Percentiles rank a stretch among this genome's conserved stretches.
phyloP scores from a whole-genome alignment of 92 coral and sea anemone genomes.

The Heteractis magnifica region DNA sequence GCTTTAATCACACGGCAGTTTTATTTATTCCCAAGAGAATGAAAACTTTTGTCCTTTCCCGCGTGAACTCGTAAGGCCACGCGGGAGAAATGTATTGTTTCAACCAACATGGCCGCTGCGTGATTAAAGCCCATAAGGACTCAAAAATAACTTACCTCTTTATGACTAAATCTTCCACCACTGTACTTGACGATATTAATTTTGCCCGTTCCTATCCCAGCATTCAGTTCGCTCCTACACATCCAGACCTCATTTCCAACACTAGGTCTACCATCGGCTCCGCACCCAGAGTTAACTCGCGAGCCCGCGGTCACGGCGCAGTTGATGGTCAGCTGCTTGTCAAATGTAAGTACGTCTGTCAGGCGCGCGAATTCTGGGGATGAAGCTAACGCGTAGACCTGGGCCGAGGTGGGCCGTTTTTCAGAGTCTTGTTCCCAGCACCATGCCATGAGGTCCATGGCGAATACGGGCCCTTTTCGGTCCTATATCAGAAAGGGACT shows the following conservation, averaged over 20 bases:
- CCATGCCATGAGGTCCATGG: conserved; percentile 95
- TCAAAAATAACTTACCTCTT: conserved; percentile 55
- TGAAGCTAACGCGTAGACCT: conserved; percentile 75
- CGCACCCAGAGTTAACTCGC: conserved; percentile 80
- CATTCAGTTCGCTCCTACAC: conserved; percentile 81
- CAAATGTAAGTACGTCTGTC: conserved; percentile 89
- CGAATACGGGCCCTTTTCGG: conserved; percentile 90
- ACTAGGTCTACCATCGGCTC: conserved; percentile 89
- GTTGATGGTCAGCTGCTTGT: conserved; percentile 79
- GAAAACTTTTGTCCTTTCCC: too few species aligned
- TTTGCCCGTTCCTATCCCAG: conserved; percentile 77
- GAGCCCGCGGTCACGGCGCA: conserved; percentile 96
- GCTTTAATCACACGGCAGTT: too few species aligned
- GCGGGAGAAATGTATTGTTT: too few species aligned
- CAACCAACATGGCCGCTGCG: too few species aligned
- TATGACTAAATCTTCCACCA: conserved; percentile 76
- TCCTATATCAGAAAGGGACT: conserved; percentile 52
- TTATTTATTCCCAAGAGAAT: too few species aligned
- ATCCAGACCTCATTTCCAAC: conserved; percentile 98
- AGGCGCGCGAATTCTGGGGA: conserved; percentile 93
- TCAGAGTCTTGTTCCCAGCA: conserved; percentile 98
- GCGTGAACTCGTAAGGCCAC: too few species aligned
- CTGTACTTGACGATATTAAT: conserved; percentile 80
- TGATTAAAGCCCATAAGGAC: too few species aligned
- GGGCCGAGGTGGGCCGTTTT: conserved; percentile 85